Conservation (phyloP, 2,797 vertebrate species). For the Sebastes variabilis region DNA sequence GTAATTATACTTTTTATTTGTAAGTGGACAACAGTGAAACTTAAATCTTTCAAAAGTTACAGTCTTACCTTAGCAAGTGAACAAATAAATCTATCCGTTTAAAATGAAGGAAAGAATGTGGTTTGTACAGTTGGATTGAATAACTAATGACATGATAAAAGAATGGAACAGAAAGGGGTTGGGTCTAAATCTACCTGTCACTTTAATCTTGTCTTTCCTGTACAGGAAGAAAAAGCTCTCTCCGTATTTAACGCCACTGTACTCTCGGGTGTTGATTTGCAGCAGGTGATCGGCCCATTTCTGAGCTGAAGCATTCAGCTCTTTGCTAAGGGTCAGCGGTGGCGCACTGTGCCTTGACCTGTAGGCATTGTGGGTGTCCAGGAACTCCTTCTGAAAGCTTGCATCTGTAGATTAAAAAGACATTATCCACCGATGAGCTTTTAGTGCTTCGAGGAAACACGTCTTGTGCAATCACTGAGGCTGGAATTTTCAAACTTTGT, state of each 20-base stretch:
- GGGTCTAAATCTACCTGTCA: conserved; percentile 45
- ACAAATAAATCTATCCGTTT: background rate
- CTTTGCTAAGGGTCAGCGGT: conserved; percentile 38
- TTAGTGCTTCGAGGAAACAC: background rate
- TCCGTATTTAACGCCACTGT: too few relatives aligned
- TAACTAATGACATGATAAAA: background rate
- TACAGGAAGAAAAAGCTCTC: too few relatives aligned
- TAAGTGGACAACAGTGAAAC: background rate
- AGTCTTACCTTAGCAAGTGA: background rate
- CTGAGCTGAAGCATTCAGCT: conserved; percentile 62
- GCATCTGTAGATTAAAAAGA: background rate
- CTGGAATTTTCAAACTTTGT: background rate
- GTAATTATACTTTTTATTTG: too few relatives aligned
- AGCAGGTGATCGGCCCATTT: conserved; percentile 75
- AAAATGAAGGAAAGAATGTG: background rate
- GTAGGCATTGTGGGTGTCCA: conserved; percentile 74
- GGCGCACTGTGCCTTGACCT: conserved; percentile 1
- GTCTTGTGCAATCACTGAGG: background rate
- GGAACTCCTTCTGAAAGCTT: conserved; percentile 69
- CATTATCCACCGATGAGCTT: background rate
- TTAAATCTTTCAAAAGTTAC: background rate
- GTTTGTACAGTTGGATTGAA: background rate
- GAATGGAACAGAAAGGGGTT: too few relatives aligned
- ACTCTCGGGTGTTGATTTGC: rapidly evolving
- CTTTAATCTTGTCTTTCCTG: background rate